Evolutionary conservation across 2,888 invertebrate species (phyloP).

Genomic region (Lumbricus terrestris): DNA sequence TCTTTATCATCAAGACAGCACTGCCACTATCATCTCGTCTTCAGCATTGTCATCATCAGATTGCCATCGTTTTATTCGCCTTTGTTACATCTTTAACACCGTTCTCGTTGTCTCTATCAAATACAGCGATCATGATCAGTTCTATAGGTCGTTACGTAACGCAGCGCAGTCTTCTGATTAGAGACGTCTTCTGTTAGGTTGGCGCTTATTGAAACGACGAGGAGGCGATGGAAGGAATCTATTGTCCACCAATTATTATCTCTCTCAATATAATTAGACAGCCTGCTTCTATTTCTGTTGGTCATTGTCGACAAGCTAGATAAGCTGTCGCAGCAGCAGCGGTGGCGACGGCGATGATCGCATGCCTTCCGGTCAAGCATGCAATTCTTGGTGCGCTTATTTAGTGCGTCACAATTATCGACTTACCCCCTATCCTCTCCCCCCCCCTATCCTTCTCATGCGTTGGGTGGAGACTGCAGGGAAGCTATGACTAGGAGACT

Average conservation of each 20-base stretch:
- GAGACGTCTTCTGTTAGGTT: neutral
- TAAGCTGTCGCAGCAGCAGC: neutral
- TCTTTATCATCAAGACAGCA: too few species aligned
- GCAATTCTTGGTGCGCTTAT: neutral
- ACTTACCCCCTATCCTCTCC: too few species aligned
- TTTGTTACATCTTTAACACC: neutral
- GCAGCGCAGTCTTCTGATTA: neutral
- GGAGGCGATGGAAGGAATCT: neutral
- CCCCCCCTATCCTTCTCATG: too few species aligned
- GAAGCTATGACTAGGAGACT: neutral
- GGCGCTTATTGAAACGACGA: neutral
- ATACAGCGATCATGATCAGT: neutral
- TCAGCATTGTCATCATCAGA: too few species aligned
- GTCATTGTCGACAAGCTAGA: neutral
- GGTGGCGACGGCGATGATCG: neutral
- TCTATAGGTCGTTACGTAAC: neutral
- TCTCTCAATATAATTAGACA: neutral
- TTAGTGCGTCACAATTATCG: conserved; percentile 3
- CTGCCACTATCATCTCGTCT: too few species aligned
- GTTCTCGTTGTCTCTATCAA: neutral
- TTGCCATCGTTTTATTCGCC: too few species aligned
- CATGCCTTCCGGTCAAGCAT: neutral
- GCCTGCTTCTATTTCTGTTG: too few species aligned
- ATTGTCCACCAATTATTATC: neutral
- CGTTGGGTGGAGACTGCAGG: neutral